Evolutionary conservation across 1,140 invertebrate species (phyloP).

Genomic region (Armadillidium nasatum): DNA sequence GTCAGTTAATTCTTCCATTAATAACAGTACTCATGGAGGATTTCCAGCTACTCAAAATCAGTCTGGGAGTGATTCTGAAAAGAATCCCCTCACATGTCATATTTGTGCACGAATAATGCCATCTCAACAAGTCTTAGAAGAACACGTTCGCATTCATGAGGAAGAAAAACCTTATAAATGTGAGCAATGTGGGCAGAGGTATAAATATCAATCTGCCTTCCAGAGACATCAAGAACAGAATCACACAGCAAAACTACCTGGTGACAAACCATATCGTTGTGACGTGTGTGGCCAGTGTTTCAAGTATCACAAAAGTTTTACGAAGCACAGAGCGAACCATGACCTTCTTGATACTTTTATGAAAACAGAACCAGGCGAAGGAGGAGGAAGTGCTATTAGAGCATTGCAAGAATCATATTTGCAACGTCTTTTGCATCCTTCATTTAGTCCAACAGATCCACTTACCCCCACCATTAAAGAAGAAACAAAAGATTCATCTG

Average conservation of each 20-base stretch:
- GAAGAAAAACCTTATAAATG: constrained; percentile 81
- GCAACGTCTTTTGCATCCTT: constrained; percentile 33
- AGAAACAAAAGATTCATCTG: not conserved
- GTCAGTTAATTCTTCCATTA: not conserved
- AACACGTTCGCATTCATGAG: constrained; percentile 44
- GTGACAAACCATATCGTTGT: constrained; percentile 81
- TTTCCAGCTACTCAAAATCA: not conserved
- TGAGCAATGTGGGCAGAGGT: constrained; percentile 80
- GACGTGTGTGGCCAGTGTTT: constrained; percentile 87
- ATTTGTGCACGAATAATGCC: constrained; percentile 45
- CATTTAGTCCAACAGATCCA: constrained; percentile 5
- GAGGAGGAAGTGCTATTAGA: constrained; percentile 21
- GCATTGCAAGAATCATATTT: constrained; percentile 37
- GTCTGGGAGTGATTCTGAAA: not conserved
- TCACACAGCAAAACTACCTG: constrained; percentile 73
- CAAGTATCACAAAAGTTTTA: constrained; percentile 79
- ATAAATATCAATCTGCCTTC: constrained; percentile 79
- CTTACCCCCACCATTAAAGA: constrained; percentile 26
- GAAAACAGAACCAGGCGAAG: constrained; percentile 37
- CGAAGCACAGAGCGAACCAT: constrained; percentile 80
- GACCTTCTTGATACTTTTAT: constrained; percentile 54
- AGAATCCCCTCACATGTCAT: constrained; percentile 36
- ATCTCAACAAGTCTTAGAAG: constrained; percentile 39
- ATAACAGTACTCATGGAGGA: not conserved
- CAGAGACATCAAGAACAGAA: constrained; percentile 83